Conservation (phyloP, 2,888 invertebrate species). For the Cheilosia scutellata region DNA sequence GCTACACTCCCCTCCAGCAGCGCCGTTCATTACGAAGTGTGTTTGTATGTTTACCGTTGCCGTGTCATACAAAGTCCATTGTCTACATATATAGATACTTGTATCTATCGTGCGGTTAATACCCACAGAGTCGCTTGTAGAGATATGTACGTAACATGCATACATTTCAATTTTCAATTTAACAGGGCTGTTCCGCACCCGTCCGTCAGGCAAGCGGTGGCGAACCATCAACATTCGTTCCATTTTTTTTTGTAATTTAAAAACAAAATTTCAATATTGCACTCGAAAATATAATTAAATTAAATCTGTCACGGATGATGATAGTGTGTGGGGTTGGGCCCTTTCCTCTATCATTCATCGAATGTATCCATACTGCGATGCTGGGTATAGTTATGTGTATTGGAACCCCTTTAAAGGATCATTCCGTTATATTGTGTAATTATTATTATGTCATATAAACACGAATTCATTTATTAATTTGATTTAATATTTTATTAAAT, state of each 20-base stretch:
- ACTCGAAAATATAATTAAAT: slow-evolving; percentile 72
- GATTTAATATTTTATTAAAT: slow-evolving; percentile 11
- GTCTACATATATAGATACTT: slow-evolving; percentile 13
- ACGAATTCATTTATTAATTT: slow-evolving; percentile 52
- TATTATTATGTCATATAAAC: slow-evolving; percentile 46
- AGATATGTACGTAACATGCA: slow-evolving; percentile 22
- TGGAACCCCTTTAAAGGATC: slow-evolving; percentile 34
- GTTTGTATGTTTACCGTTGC: slow-evolving; percentile 5
- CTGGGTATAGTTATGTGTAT: not conserved
- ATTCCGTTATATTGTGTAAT: slow-evolving; percentile 43
- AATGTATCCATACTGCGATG: slow-evolving; percentile 14
- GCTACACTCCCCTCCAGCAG: not conserved
- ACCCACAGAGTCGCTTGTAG: slow-evolving; percentile 31
- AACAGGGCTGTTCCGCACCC: slow-evolving; percentile 47
- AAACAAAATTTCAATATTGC: slow-evolving; percentile 63
- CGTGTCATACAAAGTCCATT: slow-evolving; percentile 28
- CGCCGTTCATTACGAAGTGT: not conserved
- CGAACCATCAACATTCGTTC: slow-evolving; percentile 5
- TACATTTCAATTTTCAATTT: slow-evolving; percentile 55
- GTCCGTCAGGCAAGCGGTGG: slow-evolving; percentile 43
- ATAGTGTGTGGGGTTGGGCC: slow-evolving; percentile 2
- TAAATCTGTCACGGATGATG: slow-evolving; percentile 67
- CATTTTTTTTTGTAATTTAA: slow-evolving; percentile 30
- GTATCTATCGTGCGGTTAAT: slow-evolving; percentile 59
- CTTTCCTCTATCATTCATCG: slow-evolving; percentile 2